A percentile compares a stretch with the other conserved stretches of the same genome.
Evolutionary conservation across 1,140 invertebrate species (phyloP).

Genomic region (Lepidurus arcticus): DNA sequence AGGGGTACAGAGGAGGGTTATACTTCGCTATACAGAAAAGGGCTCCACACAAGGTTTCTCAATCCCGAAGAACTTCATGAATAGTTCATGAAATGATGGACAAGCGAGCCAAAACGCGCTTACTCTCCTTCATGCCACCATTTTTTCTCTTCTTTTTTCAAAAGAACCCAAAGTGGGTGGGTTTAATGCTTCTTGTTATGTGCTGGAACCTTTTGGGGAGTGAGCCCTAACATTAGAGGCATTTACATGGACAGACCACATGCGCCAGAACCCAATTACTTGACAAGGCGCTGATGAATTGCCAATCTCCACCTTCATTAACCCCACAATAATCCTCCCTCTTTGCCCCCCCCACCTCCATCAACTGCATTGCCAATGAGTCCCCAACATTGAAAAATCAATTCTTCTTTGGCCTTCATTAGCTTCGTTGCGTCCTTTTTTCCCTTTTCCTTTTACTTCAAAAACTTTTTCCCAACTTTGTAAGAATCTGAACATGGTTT

Average conservation of each 20-base stretch:
- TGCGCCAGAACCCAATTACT: slow-evolving; percentile 21
- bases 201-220: slow-evolving; percentile 8
- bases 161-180: slow-evolving; percentile 1
- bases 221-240: slow-evolving; percentile 21
- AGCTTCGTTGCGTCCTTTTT: background rate
- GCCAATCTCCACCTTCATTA: slow-evolving; percentile 10
- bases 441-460: too few species aligned
- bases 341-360: background rate
- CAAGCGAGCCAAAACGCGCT: background rate
- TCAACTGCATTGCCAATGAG: too few species aligned
- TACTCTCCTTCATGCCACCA: background rate
- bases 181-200: slow-evolving; percentile 19
- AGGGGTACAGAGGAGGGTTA: background rate
- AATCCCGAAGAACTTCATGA: background rate
- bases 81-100: slow-evolving; percentile 10
- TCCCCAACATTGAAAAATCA: background rate
- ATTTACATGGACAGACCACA: slow-evolving; percentile 19
- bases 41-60: background rate
- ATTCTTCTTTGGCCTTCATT: background rate
- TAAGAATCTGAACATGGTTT: too few species aligned
- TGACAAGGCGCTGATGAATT: slow-evolving; percentile 21
- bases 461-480: too few species aligned
- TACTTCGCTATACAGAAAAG: background rate
- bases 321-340: background rate
- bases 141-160: background rate